phyloP scores from a whole-genome alignment of 2,113 vertebrate genomes.

The Probosciger aterrimus region DNA sequence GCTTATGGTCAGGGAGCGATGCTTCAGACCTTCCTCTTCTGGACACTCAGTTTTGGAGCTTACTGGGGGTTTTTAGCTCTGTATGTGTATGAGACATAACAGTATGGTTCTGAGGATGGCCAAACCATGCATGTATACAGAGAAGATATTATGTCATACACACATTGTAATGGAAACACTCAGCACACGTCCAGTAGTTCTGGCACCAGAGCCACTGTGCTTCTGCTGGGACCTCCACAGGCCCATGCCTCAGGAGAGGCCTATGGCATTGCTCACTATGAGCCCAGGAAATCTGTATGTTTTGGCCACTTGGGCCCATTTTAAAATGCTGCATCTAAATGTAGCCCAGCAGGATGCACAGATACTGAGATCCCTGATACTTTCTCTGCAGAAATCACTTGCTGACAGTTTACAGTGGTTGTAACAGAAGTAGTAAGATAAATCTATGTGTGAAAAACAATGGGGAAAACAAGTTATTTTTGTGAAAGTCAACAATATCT shows the following conservation, averaged over 20 bases:
- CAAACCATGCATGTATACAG: not conserved
- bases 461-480: not conserved
- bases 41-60: not conserved
- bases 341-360: not conserved
- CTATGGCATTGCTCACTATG: not conserved
- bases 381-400: not conserved
- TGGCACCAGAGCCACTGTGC: not conserved
- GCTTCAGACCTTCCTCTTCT: not conserved
- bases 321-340: not conserved
- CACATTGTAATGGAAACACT: not conserved
- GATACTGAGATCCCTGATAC: not conserved
- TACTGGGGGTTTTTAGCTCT: not conserved
- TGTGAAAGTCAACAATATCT: not conserved
- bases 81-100: not conserved
- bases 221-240: not conserved
- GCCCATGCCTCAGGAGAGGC: rapidly evolving
- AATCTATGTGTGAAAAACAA: not conserved
- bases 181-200: not conserved
- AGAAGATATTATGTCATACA: not conserved
- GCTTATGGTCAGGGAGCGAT: not conserved
- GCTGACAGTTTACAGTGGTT: not conserved
- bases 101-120: not conserved
- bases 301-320: not conserved
- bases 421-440: not conserved
- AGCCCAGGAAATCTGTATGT: not conserved